These are phyloP conservation scores for Apis laboriosa DNA, from an alignment of 1,140 invertebrate species.

Conservation along the genomic window DNA sequence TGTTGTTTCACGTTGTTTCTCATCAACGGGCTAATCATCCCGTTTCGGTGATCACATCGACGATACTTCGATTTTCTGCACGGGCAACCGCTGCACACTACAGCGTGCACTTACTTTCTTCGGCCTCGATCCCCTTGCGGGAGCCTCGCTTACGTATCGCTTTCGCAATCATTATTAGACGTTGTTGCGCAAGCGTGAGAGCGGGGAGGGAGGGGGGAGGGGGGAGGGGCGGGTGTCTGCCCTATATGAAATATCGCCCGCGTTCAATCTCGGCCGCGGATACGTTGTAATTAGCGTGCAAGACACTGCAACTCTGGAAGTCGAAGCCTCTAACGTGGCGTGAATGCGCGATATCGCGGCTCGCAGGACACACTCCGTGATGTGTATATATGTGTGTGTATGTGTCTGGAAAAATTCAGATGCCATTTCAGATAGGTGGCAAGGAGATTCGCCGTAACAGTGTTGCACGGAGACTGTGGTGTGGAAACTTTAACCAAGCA, in stretches of 20 bases:
- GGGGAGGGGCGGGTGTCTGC: background rate
- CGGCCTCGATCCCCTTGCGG: conserved; percentile 45
- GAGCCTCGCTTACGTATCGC: conserved; percentile 54
- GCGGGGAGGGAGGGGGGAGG: background rate
- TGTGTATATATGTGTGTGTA: no score
- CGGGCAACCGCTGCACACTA: background rate
- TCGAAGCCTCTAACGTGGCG: conserved; percentile 43
- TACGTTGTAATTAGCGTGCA: conserved; percentile 59
- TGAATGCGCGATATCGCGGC: conserved; percentile 40
- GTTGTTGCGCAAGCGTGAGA: conserved; percentile 43
- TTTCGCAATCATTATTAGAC: conserved; percentile 58
- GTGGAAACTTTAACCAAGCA: background rate
- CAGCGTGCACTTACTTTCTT: conserved; percentile 34
- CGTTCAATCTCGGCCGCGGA: conserved; percentile 52
- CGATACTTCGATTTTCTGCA: background rate
- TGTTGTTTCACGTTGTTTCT: no score
- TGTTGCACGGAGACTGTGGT: conserved; percentile 16
- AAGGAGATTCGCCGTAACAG: conserved; percentile 52
- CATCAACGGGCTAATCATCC: no score
- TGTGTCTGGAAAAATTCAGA: conserved; percentile 60
- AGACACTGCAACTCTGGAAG: conserved; percentile 36
- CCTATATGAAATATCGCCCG: conserved; percentile 58
- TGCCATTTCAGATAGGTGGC: conserved; percentile 61
- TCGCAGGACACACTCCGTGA: conserved; percentile 42
- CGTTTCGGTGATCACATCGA: conserved; percentile 16